phyloP scores from a whole-genome alignment of 2,888 invertebrate species.

The Macropis europaea region DNA sequence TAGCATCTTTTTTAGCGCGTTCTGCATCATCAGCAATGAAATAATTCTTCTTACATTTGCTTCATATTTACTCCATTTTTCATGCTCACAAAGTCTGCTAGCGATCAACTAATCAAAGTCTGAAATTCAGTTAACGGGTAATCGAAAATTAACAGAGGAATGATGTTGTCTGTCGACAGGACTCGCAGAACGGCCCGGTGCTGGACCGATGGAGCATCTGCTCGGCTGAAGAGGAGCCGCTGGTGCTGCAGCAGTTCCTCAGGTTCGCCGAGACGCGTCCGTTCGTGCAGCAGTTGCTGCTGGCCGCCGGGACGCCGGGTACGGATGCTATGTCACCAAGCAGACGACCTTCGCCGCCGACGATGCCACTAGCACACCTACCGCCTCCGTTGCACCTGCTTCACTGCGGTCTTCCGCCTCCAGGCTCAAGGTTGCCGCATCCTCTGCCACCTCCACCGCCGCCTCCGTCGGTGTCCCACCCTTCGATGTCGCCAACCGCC shows the following conservation, averaged over 20 bases:
- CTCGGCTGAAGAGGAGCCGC: slow-evolving; percentile 93
- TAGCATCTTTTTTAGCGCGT: too few species aligned
- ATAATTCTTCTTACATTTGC: too few species aligned
- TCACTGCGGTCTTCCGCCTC: slow-evolving; percentile 79
- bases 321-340: slow-evolving; percentile 86
- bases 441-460: slow-evolving; percentile 75
- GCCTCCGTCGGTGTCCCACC: slow-evolving; percentile 77
- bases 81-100: too few species aligned
- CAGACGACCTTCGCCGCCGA: slow-evolving; percentile 85
- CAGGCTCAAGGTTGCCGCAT: slow-evolving; percentile 79
- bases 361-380: slow-evolving; percentile 79
- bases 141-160: neutral
- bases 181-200: slow-evolving; percentile 88
- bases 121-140: too few species aligned
- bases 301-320: slow-evolving; percentile 82
- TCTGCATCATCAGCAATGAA: too few species aligned
- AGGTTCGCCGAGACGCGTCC: slow-evolving; percentile 94
- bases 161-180: slow-evolving; percentile 82
- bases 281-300: slow-evolving; percentile 85
- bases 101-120: too few species aligned
- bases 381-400: slow-evolving; percentile 77
- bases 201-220: slow-evolving; percentile 95
- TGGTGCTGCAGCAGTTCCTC: slow-evolving; percentile 95
- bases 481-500: slow-evolving; percentile 80
- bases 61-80: too few species aligned